A percentile compares a stretch with the other conserved stretches of the same genome.
Conservation (phyloP, 2,797 vertebrate species). For the Leptodactylus fallax region DNA sequence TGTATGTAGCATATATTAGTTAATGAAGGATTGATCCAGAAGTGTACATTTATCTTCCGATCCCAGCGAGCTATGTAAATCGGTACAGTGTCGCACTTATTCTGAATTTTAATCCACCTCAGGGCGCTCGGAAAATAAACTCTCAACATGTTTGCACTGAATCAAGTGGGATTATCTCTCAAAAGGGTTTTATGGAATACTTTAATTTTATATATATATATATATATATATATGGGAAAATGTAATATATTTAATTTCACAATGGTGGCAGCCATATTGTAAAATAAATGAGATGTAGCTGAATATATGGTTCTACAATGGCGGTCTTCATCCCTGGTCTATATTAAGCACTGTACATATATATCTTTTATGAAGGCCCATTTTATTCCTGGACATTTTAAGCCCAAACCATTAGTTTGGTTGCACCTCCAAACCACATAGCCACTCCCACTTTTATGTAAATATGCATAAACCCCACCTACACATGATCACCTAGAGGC, state of each 20-base stretch:
- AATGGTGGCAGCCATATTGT: neutral
- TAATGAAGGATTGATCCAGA: neutral
- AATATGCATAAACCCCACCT: neutral
- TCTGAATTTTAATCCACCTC: conserved; percentile 16
- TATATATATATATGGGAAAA: neutral
- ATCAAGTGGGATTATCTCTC: neutral
- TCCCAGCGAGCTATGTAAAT: neutral
- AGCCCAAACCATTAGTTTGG: neutral
- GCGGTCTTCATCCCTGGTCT: neutral
- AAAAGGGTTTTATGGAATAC: neutral
- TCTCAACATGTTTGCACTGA: conserved; percentile 25
- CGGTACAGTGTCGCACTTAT: neutral
- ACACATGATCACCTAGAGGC: too few relatives aligned
- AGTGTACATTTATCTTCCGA: neutral
- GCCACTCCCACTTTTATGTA: neutral
- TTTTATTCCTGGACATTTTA: neutral
- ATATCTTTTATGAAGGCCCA: neutral
- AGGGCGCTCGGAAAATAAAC: neutral
- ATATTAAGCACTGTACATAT: too few relatives aligned
- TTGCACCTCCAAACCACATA: neutral
- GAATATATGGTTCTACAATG: neutral
- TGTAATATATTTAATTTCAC: conserved; percentile 4
- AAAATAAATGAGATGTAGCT: too few relatives aligned
- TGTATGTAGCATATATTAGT: neutral
- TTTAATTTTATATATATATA: neutral